Base-by-base conservation (phyloP, 2,113 vertebrate genomes). In the Geococcyx californianus region DNA sequence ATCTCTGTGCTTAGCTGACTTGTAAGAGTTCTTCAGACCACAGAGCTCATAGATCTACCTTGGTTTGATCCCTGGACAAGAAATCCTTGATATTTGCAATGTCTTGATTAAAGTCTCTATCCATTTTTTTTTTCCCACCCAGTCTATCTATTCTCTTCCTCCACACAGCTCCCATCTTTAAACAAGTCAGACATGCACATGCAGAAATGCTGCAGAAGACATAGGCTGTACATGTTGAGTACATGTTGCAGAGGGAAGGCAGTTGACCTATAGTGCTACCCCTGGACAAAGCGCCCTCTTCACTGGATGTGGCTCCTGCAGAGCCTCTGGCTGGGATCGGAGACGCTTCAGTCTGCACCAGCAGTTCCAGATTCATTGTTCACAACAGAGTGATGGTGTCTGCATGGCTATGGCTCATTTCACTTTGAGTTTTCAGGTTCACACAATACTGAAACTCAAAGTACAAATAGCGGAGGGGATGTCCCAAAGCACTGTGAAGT, bases 381-480 rank as follows among this genome's bases (percentile, higher is more conserved):
- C 2, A 0, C 78, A 73, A 11, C 45, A 10, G 18, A 16, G 25
- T 5, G 0, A 9, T 90, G 93, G 77, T 3, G 16, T 17, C 64
- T 6, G 12, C 60, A 1, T 23, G 85, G 76, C 88, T 49, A 6
- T 0, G 44, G 76, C 40, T 92, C 3, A 86, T 97, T 95, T 96
- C 95, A 51, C 69, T 94, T 49, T 94, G 96, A 96, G 68, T 89
- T 81, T 86, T 78, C 69, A 51, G n/a, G 40, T 84, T 93, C 88
- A 76, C 56, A 64, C 60, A 75, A 42, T 51, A 77, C 80, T 87
- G 93, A 95, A 96, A 96, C 93, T 87, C 76, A 54, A 86, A 89
- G 85, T 47, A 87, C 92, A 89, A 72, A 56, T 20, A 67, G 83
- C n/a, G 69, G 47, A 78, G 96, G 94, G 94, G 88, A 84, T 81